phyloP scores from a whole-genome alignment of 2,888 invertebrate species.

The Apomyelois bistriatella region DNA sequence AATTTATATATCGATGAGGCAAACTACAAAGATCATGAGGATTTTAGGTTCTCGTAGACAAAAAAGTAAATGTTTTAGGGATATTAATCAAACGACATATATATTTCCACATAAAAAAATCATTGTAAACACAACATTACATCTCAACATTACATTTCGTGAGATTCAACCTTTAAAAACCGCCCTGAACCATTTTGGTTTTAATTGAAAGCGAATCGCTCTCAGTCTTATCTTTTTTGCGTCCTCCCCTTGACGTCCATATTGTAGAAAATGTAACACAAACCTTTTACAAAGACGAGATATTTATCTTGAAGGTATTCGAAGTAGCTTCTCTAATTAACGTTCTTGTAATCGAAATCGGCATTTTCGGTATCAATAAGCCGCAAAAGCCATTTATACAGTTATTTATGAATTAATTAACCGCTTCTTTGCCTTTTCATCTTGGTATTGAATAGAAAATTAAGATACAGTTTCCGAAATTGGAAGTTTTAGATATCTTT shows the following conservation, averaged over 20 bases:
- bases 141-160: too few species aligned
- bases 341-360: conserved; percentile 10
- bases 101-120: too few species aligned
- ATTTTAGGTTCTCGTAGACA: too few species aligned
- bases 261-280: conserved; percentile 6
- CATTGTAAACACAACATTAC: too few species aligned
- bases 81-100: too few species aligned
- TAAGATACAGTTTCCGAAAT: neutral
- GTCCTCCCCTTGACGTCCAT: conserved; percentile 6
- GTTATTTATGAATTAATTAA: conserved; percentile 23
- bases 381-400: conserved; percentile 19
- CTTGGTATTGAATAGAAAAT: neutral
- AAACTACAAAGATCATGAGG: too few species aligned
- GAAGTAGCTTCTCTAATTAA: conserved; percentile 16
- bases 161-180: neutral
- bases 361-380: conserved; percentile 19
- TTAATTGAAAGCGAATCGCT: too few species aligned
- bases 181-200: neutral
- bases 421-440: neutral
- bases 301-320: conserved; percentile 7
- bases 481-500: neutral
- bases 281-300: conserved; percentile 12
- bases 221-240: conserved; percentile 1
- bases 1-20: too few species aligned
- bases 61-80: too few species aligned